Evolutionary conservation across 64 coral and sea anemone genomes (phyloP).

Genomic region (Acropora tenuis): DNA sequence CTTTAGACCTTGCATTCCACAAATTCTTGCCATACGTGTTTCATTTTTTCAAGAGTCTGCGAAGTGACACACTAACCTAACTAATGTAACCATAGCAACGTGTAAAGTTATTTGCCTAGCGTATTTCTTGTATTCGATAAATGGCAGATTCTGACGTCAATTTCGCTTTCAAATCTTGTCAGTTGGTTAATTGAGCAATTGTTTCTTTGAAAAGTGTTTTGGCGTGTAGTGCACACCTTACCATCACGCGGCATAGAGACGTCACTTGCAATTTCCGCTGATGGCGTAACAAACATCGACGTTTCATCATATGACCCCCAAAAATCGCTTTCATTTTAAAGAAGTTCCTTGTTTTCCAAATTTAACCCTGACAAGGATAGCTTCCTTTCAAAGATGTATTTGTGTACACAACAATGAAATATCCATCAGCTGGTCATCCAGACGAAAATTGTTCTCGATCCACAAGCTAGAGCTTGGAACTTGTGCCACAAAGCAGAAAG

Average conservation of each 20-base stretch:
- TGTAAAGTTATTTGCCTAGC: neutral
- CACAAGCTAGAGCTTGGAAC: neutral
- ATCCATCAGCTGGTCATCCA: neutral
- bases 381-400: neutral
- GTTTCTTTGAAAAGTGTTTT: neutral
- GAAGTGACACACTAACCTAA: neutral
- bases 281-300: neutral
- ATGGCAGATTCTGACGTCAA: neutral
- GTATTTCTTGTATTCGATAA: neutral
- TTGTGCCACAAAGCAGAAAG: neutral
- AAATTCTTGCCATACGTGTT: neutral
- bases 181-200: neutral
- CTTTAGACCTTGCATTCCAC: neutral
- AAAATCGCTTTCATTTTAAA: neutral
- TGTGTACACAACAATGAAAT: neutral
- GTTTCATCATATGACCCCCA: neutral
- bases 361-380: neutral
- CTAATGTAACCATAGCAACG: conserved; percentile 6
- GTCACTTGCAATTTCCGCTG: neutral
- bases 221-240: neutral
- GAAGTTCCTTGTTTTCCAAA: neutral
- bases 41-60: neutral
- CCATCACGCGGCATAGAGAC: no score
- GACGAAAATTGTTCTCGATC: neutral
- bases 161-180: neutral